These are phyloP conservation scores for Diprion similis DNA, from an alignment of 1,140 invertebrate genomes.

Conservation along the genomic window DNA sequence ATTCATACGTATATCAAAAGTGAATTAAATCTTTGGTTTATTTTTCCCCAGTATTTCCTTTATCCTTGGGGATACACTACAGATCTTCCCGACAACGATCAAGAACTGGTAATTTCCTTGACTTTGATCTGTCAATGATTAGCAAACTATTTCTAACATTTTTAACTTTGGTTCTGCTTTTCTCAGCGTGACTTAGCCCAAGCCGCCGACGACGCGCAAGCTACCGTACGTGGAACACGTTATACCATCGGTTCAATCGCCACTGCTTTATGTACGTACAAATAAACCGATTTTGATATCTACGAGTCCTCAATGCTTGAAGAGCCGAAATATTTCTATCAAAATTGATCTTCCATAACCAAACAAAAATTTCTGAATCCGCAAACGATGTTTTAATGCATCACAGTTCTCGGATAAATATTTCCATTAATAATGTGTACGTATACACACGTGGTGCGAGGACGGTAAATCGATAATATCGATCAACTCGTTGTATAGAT, in stretches of 20 bases:
- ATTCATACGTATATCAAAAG: too few species aligned
- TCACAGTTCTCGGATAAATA: background rate
- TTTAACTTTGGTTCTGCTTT: constrained; percentile 16
- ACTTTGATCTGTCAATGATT: too few species aligned
- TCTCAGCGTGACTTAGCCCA: constrained; percentile 41
- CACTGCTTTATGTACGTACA: constrained; percentile 60
- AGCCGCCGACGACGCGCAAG: constrained; percentile 54
- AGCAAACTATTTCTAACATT: too few species aligned
- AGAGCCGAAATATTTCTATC: background rate
- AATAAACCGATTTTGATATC: background rate
- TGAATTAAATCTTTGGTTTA: too few species aligned
- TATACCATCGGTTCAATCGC: constrained; percentile 71
- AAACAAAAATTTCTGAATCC: constrained; percentile 5
- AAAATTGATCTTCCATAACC: background rate
- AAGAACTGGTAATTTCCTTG: constrained; percentile 11
- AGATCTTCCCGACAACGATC: constrained; percentile 47
- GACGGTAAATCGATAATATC: too few species aligned
- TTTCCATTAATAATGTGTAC: background rate
- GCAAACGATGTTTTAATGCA: background rate
- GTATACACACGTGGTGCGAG: too few species aligned
- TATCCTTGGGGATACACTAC: constrained; percentile 67
- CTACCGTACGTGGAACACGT: constrained; percentile 41
- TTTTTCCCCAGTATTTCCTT: constrained; percentile 59
- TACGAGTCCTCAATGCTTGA: background rate
- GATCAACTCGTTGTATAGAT: constrained; percentile 3